These are phyloP conservation scores for Tenthredo mesomela DNA, from an alignment of 2,888 invertebrate species.

Conservation along the genomic window DNA sequence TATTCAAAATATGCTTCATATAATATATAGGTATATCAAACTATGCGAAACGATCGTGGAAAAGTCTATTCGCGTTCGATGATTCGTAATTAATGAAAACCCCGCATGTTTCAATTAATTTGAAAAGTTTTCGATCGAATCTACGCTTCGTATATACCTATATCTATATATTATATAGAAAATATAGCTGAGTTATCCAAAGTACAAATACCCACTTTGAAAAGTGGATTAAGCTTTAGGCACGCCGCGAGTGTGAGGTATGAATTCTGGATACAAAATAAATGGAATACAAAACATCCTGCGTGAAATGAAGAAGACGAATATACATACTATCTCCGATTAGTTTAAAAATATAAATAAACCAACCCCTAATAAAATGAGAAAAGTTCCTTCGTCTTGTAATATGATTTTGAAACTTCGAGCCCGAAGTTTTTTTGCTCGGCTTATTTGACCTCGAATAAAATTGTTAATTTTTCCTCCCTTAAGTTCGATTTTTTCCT, in stretches of 20 bases:
- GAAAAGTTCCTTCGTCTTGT: not conserved
- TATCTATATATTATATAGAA: not conserved
- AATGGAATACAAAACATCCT: not conserved
- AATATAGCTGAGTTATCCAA: not conserved
- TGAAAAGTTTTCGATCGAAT: slow-evolving; percentile 53
- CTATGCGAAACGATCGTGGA: not conserved
- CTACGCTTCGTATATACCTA: not conserved
- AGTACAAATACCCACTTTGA: not conserved
- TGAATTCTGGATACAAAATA: not conserved
- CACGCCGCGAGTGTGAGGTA: not conserved
- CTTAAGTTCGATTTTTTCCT: too few relatives aligned
- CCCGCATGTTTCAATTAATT: slow-evolving; percentile 23
- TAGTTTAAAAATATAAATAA: not conserved
- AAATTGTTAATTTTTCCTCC: too few relatives aligned
- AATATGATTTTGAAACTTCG: not conserved
- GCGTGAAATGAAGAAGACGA: not conserved
- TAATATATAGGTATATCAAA: too few relatives aligned
- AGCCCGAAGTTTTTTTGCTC: not conserved
- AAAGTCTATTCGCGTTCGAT: slow-evolving; percentile 39
- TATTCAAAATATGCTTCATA: too few relatives aligned
- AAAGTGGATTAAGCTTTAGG: not conserved
- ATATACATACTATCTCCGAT: too few relatives aligned
- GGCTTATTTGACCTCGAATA: slow-evolving; percentile 41
- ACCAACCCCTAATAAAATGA: not conserved
- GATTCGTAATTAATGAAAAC: slow-evolving; percentile 8